Evolutionary conservation across 2,113 vertebrate species (phyloP).

Genomic region (Heterotilapia buettikoferi): DNA sequence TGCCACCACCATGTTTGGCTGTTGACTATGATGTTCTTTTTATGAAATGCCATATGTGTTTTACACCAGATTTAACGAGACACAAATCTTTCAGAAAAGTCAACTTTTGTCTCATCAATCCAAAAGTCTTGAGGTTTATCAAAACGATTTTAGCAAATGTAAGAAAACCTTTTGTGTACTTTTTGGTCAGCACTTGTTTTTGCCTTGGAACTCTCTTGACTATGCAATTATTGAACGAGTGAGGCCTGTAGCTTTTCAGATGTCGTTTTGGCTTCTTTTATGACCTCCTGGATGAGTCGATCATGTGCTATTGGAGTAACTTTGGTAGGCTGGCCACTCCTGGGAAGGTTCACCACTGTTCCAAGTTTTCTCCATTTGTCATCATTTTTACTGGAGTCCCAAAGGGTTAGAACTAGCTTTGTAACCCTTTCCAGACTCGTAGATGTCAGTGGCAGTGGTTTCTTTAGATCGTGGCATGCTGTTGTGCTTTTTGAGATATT

Average conservation of each 20-base stretch:
- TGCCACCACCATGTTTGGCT: background rate
- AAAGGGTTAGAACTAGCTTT: background rate
- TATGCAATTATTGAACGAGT: background rate
- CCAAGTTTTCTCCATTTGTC: background rate
- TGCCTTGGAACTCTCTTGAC: background rate
- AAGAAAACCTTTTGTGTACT: background rate
- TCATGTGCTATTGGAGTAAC: background rate
- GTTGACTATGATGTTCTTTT: background rate
- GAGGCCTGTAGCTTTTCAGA: background rate
- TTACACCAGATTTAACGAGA: background rate
- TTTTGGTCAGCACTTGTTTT: background rate
- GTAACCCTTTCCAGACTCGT: background rate
- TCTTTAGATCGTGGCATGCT: rapidly evolving
- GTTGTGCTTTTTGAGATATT: background rate
- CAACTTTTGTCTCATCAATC: background rate
- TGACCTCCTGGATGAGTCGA: background rate
- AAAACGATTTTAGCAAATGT: background rate
- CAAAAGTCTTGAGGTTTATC: background rate
- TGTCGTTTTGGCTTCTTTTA: background rate
- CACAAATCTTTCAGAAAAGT: background rate
- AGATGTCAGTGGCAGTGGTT: background rate
- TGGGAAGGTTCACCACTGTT: background rate
- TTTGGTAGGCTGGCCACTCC: background rate
- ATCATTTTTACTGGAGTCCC: background rate
- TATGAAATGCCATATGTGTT: background rate